These are phyloP conservation scores for Nasonovia ribisnigri DNA, from an alignment of 2,888 invertebrate genomes.

Conservation along the genomic window DNA sequence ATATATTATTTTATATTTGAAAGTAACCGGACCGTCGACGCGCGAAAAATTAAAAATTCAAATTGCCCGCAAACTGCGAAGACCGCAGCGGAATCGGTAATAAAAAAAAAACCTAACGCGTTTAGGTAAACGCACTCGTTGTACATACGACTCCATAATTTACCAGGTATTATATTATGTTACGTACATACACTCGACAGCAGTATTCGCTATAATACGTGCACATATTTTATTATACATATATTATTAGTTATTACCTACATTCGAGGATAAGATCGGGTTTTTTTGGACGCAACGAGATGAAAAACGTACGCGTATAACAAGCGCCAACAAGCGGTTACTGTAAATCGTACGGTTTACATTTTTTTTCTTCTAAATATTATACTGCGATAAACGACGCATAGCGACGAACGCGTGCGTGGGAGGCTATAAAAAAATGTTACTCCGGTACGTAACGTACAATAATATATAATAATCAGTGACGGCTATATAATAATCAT, in stretches of 20 bases:
- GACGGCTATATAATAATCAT: constrained; percentile 7
- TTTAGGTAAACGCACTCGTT: not conserved
- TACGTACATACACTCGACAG: not conserved
- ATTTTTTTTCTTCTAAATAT: not conserved
- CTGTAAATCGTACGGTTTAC: constrained; percentile 19
- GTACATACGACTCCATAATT: not conserved
- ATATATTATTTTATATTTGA: not conserved
- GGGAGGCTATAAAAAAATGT: not conserved
- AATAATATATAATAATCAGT: not conserved
- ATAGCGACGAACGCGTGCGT: not conserved
- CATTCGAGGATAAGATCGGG: not conserved
- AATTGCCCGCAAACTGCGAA: not conserved
- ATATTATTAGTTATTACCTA: not conserved
- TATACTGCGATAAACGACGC: not conserved
- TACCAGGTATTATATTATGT: not conserved
- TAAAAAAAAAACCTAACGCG: not conserved
- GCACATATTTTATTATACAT: not conserved
- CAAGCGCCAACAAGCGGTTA: not conserved
- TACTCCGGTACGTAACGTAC: not conserved
- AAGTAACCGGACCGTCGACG: not conserved
- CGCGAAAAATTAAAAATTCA: constrained; percentile 5
- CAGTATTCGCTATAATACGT: not conserved
- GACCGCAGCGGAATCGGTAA: not conserved
- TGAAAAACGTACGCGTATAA: not conserved
- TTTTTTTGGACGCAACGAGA: constrained; percentile 3